Conservation (phyloP, 2,113 vertebrate genomes). For the Dasyornis broadbenti region DNA sequence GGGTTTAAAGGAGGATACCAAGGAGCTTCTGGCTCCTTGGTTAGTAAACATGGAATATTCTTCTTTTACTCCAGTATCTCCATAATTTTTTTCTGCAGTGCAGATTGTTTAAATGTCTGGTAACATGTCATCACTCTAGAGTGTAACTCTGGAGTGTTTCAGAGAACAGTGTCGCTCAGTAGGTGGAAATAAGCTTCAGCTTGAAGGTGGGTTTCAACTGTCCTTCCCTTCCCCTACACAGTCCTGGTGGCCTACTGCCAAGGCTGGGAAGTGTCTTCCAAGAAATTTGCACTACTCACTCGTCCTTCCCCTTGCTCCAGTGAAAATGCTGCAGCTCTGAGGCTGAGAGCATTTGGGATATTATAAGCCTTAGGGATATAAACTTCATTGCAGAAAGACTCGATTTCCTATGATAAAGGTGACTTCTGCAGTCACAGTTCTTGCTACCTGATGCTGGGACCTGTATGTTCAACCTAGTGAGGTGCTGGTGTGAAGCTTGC, state of each 20-base stretch:
- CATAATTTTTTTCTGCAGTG: background rate
- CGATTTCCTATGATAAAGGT: background rate
- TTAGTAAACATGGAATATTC: background rate
- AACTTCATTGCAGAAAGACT: background rate
- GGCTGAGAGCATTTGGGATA: background rate
- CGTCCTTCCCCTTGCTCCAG: background rate
- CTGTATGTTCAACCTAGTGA: accelerated
- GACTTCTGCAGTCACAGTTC: background rate
- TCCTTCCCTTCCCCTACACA: background rate
- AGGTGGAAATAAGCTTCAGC: background rate
- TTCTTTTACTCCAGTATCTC: background rate
- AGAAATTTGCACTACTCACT: background rate
- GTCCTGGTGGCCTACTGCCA: background rate
- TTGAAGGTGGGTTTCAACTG: background rate
- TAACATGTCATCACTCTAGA: background rate
- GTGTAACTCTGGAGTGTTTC: background rate
- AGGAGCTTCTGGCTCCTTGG: conserved; percentile 21
- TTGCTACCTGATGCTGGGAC: background rate
- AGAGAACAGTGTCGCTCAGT: background rate
- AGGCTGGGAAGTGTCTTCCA: background rate
- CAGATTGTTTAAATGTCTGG: background rate
- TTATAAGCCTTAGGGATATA: background rate
- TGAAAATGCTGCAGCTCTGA: background rate
- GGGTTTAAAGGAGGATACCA: background rate
- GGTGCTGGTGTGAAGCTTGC: background rate